Evolutionary conservation across 1,140 invertebrate genomes (phyloP).

Genomic region (Coboldia fuscipes): DNA sequence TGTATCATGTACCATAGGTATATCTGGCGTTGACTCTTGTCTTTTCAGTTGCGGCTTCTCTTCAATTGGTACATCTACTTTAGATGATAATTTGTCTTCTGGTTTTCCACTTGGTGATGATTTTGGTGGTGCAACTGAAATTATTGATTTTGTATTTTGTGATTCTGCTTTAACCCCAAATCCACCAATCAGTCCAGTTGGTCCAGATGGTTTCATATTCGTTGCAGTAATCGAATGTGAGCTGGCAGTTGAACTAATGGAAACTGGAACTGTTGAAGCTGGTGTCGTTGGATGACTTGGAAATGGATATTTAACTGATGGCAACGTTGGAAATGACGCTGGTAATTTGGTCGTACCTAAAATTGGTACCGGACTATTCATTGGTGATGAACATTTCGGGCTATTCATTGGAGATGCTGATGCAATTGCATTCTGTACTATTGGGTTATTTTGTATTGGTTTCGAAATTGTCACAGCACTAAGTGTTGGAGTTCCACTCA

Average conservation of each 20-base stretch:
- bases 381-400: constrained; percentile 18
- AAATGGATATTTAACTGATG: constrained; percentile 46
- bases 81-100: constrained; percentile 8
- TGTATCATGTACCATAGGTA: no score
- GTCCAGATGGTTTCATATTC: no score
- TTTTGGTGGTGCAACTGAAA: constrained; percentile 6
- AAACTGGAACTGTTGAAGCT: constrained; percentile 2
- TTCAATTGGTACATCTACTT: no score
- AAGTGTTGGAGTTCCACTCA: not conserved
- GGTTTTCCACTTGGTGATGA: constrained; percentile 9
- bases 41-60: no score
- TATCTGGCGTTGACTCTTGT: no score
- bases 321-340: constrained; percentile 3
- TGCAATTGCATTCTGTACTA: not conserved
- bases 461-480: not conserved
- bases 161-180: no score
- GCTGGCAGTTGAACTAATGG: no score
- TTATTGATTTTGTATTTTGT: no score
- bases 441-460: not conserved
- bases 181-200: no score
- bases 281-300: constrained; percentile 36
- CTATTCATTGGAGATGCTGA: constrained; percentile 21
- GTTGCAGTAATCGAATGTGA: no score
- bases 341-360: constrained; percentile 11
- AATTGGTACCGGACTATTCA: constrained; percentile 17